Conservation (phyloP, 2,797 vertebrate species). For the Neosilurus mollespiculum region DNA sequence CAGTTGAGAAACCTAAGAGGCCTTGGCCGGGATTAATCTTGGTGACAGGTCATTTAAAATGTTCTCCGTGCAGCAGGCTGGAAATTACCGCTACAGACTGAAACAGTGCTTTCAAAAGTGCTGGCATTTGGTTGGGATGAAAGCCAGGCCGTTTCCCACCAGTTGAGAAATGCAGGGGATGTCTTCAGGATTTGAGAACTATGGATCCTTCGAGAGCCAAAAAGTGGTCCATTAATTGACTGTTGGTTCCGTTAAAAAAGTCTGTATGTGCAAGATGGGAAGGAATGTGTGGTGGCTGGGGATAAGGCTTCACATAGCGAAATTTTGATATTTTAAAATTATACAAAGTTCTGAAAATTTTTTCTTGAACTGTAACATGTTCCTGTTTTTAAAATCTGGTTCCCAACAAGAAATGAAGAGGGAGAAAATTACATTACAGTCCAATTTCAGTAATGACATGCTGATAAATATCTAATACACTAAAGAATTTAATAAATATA, state of each 20-base stretch:
- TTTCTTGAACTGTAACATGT: background rate
- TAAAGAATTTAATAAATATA: background rate
- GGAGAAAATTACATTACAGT: background rate
- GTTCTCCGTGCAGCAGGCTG: conserved; percentile 55
- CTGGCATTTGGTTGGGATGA: conserved; percentile 54
- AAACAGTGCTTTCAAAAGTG: conserved; percentile 47
- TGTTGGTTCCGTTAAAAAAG: conserved; percentile 1
- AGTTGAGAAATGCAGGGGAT: conserved; percentile 61
- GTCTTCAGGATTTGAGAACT: conserved; percentile 57
- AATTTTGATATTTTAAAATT: background rate
- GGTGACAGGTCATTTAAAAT: conserved; percentile 57
- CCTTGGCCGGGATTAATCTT: conserved; percentile 60
- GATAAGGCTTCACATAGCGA: background rate
- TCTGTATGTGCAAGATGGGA: background rate
- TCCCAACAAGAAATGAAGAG: background rate
- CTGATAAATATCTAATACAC: background rate
- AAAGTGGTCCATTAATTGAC: conserved; percentile 66
- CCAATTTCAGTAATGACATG: background rate
- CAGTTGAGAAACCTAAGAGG: conserved; percentile 53
- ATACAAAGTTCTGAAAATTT: background rate
- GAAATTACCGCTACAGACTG: conserved; percentile 54
- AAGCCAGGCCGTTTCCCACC: conserved; percentile 52
- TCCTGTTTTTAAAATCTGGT: background rate
- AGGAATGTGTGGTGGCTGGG: background rate
- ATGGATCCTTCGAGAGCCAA: conserved; percentile 64